Conservation (phyloP, 2,888 invertebrate species). For the Cephus nigrinus region DNA sequence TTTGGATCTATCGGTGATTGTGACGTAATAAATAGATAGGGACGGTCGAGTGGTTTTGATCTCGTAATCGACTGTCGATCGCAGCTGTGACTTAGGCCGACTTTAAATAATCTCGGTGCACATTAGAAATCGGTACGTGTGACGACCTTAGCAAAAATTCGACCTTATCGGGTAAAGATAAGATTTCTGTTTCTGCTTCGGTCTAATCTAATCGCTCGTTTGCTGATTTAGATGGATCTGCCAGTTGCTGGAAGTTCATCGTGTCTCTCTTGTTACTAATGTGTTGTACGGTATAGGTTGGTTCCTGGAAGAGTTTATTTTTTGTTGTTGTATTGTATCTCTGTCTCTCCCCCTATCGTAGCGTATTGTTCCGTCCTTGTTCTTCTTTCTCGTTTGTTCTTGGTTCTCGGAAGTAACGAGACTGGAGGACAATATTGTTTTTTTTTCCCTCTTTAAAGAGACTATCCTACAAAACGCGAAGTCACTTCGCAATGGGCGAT, state of each 20-base stretch:
- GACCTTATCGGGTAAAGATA: constrained; percentile 13
- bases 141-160: constrained; percentile 22
- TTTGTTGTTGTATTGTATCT: not conserved
- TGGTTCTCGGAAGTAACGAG: not conserved
- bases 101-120: not conserved
- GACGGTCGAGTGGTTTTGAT: not conserved
- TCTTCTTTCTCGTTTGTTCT: not conserved
- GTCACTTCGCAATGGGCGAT: not conserved
- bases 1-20: not conserved
- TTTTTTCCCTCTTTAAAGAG: too few species aligned
- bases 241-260: not conserved
- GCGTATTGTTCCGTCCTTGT: not conserved
- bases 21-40: not conserved
- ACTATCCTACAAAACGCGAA: not conserved
- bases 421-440: not conserved
- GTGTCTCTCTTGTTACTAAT: not conserved
- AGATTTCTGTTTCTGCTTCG: not conserved
- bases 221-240: not conserved
- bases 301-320: not conserved
- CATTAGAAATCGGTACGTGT: not conserved
- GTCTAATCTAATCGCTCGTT: not conserved
- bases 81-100: not conserved
- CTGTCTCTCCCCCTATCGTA: not conserved
- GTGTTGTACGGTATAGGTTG: not conserved
- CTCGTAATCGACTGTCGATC: not conserved